These are phyloP conservation scores for Triplophysa tibetana DNA, from an alignment of 2,113 vertebrate genomes.

Conservation along the genomic window DNA sequence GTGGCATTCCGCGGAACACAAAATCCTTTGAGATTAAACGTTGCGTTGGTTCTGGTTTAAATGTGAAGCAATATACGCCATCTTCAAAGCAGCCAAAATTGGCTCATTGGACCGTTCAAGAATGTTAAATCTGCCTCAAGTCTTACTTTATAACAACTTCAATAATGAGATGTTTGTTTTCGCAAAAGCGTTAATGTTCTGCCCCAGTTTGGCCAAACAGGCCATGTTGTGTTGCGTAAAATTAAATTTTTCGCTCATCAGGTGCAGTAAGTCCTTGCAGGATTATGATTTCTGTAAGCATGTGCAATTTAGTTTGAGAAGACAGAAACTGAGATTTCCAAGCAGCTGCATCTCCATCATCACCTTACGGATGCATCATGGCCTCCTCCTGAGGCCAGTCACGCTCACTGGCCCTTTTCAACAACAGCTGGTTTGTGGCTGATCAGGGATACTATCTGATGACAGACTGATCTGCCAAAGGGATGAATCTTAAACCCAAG, in stretches of 20 bases:
- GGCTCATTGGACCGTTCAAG: slow-evolving; percentile 63
- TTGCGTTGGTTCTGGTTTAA: slow-evolving; percentile 55
- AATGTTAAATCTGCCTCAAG: slow-evolving; percentile 69
- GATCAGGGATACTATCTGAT: neutral
- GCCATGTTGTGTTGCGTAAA: slow-evolving; percentile 29
- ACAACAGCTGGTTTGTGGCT: slow-evolving; percentile 17
- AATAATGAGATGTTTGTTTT: slow-evolving; percentile 75
- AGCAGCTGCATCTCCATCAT: slow-evolving; percentile 22
- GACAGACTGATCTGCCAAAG: slow-evolving; percentile 13
- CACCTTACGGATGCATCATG: slow-evolving; percentile 7
- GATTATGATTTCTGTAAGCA: neutral
- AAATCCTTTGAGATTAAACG: slow-evolving; percentile 64
- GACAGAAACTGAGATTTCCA: slow-evolving; percentile 14
- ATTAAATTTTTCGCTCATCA: slow-evolving; percentile 10
- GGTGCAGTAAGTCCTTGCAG: neutral
- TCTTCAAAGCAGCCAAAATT: slow-evolving; percentile 52
- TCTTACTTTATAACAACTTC: slow-evolving; percentile 66
- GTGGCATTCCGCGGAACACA: slow-evolving; percentile 24
- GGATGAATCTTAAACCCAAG: neutral
- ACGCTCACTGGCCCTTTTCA: slow-evolving; percentile 1
- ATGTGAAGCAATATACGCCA: slow-evolving; percentile 56
- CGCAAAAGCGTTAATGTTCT: slow-evolving; percentile 57
- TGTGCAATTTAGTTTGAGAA: neutral
- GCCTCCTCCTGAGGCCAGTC: neutral
- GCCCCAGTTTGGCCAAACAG: slow-evolving; percentile 56